Base-by-base conservation (phyloP, 1,140 invertebrate genomes). In the Chironomus tepperi region DNA sequence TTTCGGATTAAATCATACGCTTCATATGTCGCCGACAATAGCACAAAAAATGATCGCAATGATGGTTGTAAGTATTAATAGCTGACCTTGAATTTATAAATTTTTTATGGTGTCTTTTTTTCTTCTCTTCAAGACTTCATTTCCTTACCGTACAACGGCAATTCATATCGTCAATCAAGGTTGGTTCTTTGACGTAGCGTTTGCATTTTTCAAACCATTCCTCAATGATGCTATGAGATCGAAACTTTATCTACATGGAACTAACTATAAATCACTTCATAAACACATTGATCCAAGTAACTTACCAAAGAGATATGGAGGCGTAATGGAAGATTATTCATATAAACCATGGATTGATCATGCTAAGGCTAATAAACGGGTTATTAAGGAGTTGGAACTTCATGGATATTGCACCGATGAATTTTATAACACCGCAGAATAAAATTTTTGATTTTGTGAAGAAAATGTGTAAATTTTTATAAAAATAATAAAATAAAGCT, bases 101-200 rank as follows among this genome's bases (percentile, higher is more conserved):
- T 34, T 34, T 34, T 2, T 34, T 34, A 34, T 5, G 24, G 24
- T 2, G 24, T 2, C 5, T 34, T 34, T 34, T 34, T 34, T 34
- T 34, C 73, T 42, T 73, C 74, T 34, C 75, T 84, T 85, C 74
- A 79, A 89, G 85, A 88, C 89, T 0, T 87, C 89, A 74, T 92
- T 91, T 79, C 91, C 91, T 0, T 87, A 91, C 77, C 89, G 87
- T 47, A 91, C 89, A 0, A 82, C 90, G 75, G 89, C 90, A 0
- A 87, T 93, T 57, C 92, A 93, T 79, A 89, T 94, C 64, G 84
- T 93, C 0, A 88, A 91, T 78, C 90, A 93, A 77, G 90, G 91
- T 0, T 93, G 90, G 89, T 80, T 92, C 0, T 93, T 93, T 78
- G 91, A 92, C 78, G 88, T 90, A 43, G 88, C 91, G 21, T 93